These are phyloP conservation scores for Palloptera scutellata DNA, from an alignment of 2,888 invertebrate species.

Conservation along the genomic window DNA sequence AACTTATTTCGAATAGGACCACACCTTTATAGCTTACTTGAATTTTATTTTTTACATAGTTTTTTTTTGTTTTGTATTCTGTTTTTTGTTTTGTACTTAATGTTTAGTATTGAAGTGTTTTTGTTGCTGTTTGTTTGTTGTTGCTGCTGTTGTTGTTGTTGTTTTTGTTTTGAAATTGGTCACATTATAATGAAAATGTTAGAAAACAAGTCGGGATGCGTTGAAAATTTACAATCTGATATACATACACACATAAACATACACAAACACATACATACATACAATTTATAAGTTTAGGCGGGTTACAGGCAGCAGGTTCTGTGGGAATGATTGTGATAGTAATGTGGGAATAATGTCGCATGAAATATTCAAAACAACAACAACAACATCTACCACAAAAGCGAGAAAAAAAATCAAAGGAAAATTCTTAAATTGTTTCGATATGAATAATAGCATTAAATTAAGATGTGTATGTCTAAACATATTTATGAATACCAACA, in stretches of 20 bases:
- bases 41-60: not conserved
- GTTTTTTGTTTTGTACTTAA: conserved; percentile 5
- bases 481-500: too few relatives aligned
- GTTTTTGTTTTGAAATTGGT: conserved; percentile 11
- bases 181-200: conserved; percentile 20
- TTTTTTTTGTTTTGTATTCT: not conserved
- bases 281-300: too few relatives aligned
- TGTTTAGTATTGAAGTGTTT: too few relatives aligned
- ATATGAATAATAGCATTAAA: too few relatives aligned
- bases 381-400: too few relatives aligned
- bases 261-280: not conserved
- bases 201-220: conserved; percentile 14
- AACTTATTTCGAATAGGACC: conserved; percentile 37
- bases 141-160: not conserved
- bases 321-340: not conserved
- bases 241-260: not conserved
- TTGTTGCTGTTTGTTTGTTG: not conserved
- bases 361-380: too few relatives aligned
- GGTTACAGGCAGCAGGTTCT: not conserved
- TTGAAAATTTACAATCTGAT: not conserved
- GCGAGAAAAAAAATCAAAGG: too few relatives aligned
- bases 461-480: too few relatives aligned
- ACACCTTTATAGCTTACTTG: conserved; percentile 34
- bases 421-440: too few relatives aligned
- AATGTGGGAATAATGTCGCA: not conserved